Evolutionary conservation across 2,888 invertebrate species (phyloP).

Genomic region (Drosophila paramelanica): DNA sequence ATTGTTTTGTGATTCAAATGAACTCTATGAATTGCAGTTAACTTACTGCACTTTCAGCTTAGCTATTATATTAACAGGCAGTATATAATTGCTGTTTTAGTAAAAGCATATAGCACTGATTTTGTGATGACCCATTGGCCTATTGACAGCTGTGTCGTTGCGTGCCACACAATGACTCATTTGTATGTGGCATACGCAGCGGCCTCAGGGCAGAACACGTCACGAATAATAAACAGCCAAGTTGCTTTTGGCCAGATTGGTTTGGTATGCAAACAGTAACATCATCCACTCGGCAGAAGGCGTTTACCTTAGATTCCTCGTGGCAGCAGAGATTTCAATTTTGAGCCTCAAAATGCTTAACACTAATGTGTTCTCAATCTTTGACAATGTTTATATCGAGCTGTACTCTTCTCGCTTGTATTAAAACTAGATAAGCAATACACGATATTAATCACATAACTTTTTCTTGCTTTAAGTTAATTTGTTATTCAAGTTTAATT

Average conservation of each 20-base stretch:
- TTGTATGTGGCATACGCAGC: slow-evolving; percentile 72
- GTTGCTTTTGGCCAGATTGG: slow-evolving; percentile 51
- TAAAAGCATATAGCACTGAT: slow-evolving; percentile 20
- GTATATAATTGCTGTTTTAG: slow-evolving; percentile 7
- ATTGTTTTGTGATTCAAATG: slow-evolving; percentile 16
- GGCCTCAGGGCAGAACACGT: slow-evolving; percentile 59
- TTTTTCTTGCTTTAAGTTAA: too few relatives aligned
- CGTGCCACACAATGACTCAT: slow-evolving; percentile 70
- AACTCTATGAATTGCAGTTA: slow-evolving; percentile 4
- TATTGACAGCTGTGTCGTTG: slow-evolving; percentile 49
- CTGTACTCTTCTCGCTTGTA: neutral
- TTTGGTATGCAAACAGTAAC: slow-evolving; percentile 71
- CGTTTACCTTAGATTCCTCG: slow-evolving; percentile 33
- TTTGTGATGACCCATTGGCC: slow-evolving; percentile 71
- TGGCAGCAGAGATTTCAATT: slow-evolving; percentile 55
- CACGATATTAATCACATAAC: too few relatives aligned
- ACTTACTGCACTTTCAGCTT: neutral
- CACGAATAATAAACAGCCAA: slow-evolving; percentile 68
- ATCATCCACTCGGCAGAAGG: slow-evolving; percentile 12
- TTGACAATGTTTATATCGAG: slow-evolving; percentile 10
- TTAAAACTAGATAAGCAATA: too few relatives aligned
- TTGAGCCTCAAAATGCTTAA: slow-evolving; percentile 18
- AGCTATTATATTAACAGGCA: too few relatives aligned
- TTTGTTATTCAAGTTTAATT: too few relatives aligned
- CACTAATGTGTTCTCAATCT: slow-evolving; percentile 3